Evolutionary conservation across 2,888 invertebrate genomes (phyloP), one percentile per base, ranked within the genome.

Genomic region (Odontomyia ornata): DNA sequence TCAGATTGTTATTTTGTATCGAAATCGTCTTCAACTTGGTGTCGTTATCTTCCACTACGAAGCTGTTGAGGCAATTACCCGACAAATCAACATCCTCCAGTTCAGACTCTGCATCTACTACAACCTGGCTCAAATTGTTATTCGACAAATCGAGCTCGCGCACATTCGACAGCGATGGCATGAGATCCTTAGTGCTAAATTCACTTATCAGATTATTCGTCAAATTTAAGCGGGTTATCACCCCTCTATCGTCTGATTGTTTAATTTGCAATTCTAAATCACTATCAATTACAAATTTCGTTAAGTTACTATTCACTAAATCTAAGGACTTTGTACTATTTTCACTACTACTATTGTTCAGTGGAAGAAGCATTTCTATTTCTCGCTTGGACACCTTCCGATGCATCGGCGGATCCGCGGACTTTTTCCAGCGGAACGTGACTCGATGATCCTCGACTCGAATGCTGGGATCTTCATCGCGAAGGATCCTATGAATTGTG

Each of bases 401-500:
- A 46, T 69, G 69, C 46, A 46, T 47, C 1, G 67, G 36, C 23
- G 67, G 27, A 21, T 57, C 57, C 21, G 72, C 72, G 25, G 64
- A 46, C 36, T 72, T 77, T 43, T 69, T 76, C 76, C 76, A 76
- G 21, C 79, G 67, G 30, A 43, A 25, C 15, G 46, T 56, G 30
- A 73, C 28, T 15, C 83, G 82, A 79, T 82, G 47, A 25, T 85
- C 83, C 2, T 82, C 81, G 9, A 80, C 80, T 1, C 84, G 81
- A 75, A 83, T 84, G 15, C 21, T 82, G 9, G 85, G 83, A 47
- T 84, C 86, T 72, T 86, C 86, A 77, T 86, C 86, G 65, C 86
- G 81, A 47, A 86, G 78, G 78, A 86, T 85, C 56, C 85, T 83
- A 60, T 85, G 86, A 76, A 86, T 84, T 15, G 83, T 84, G 52